Percentiles rank a stretch among this genome's conserved stretches.
These are phyloP conservation scores for Cosmorhoe ocellata DNA, from an alignment of 2,888 invertebrate genomes.

Conservation along the genomic window DNA sequence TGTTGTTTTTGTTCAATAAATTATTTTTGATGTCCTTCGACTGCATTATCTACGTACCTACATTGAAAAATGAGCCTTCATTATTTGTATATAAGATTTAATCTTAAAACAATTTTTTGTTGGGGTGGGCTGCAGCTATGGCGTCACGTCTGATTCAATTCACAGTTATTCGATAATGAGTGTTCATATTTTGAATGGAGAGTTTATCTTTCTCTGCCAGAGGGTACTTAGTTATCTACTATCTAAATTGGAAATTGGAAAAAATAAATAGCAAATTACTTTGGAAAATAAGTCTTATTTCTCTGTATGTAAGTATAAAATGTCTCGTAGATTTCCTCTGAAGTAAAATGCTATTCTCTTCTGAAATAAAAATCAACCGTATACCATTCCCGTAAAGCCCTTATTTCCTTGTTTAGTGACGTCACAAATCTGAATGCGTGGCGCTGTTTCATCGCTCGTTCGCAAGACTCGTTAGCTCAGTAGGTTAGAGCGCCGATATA, in stretches of 20 bases:
- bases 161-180: neutral
- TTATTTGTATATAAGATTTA: too few relatives aligned
- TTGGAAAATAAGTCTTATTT: constrained; percentile 1
- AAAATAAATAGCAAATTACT: too few relatives aligned
- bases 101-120: too few relatives aligned
- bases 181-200: neutral
- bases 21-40: neutral
- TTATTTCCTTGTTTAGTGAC: constrained; percentile 11
- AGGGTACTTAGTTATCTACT: neutral
- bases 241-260: too few relatives aligned
- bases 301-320: neutral
- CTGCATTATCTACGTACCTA: too few relatives aligned
- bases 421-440: constrained; percentile 1
- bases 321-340: neutral
- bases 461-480: constrained; percentile 43
- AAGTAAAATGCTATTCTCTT: neutral
- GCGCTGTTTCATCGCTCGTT: neutral
- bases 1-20: neutral
- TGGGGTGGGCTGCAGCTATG: neutral
- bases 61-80: too few relatives aligned
- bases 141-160: neutral
- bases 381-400: neutral
- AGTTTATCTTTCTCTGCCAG: neutral
- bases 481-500: constrained; percentile 46
- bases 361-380: neutral